Evolutionary conservation across 1,140 invertebrate genomes (phyloP).

Genomic region (Leguminivora glycinivorella): DNA sequence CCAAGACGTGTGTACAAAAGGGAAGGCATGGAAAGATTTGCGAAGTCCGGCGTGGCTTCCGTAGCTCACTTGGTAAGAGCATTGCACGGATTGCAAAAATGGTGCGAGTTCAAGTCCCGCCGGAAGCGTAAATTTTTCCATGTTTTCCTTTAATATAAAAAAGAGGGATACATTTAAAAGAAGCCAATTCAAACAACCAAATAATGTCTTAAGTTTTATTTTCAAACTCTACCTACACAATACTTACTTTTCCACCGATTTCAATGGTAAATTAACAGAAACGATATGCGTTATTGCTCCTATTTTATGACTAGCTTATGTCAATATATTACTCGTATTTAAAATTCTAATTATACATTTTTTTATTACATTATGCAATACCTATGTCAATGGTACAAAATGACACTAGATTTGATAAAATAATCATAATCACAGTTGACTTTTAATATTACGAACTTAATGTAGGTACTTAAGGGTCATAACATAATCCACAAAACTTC

Average conservation of each 20-base stretch:
- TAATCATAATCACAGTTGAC: conserved; percentile 10
- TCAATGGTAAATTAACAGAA: conserved; percentile 46
- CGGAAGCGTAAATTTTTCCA: no score
- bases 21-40: no score
- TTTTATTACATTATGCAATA: background rate
- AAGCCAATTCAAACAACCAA: background rate
- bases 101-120: no score
- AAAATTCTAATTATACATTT: background rate
- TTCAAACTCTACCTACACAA: conserved; percentile 58
- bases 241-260: conserved; percentile 46
- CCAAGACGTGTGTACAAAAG: no score
- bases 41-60: no score
- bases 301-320: conserved; percentile 30
- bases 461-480: no score
- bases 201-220: conserved; percentile 48
- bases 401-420: background rate
- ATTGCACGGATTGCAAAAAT: no score
- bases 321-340: background rate
- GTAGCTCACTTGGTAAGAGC: no score
- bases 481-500: no score
- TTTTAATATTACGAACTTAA: background rate
- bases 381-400: background rate
- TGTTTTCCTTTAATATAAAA: no score
- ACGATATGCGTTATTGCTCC: conserved; percentile 72
- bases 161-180: background rate